A percentile compares a stretch with the other conserved stretches of the same genome.
These are phyloP conservation scores for Alces alces DNA, from an alignment of 2,113 vertebrate genomes.

Conservation along the genomic window DNA sequence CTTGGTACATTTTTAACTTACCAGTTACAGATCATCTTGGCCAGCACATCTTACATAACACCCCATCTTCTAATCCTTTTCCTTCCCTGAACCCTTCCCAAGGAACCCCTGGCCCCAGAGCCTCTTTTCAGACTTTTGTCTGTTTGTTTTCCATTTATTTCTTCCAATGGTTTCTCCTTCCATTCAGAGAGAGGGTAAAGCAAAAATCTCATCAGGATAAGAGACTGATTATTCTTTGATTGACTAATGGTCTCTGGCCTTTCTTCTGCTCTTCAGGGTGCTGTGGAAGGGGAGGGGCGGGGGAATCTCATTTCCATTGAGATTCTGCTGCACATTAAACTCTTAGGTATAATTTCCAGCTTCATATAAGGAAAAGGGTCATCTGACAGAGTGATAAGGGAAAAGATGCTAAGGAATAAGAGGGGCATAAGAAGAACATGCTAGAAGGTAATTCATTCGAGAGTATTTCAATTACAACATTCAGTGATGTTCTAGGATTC, in stretches of 20 bases:
- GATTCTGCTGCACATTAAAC: not conserved
- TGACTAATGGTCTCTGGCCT: not conserved
- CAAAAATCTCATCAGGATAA: not conserved
- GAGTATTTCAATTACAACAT: not conserved
- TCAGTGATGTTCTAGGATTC: not conserved
- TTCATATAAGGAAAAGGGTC: not conserved
- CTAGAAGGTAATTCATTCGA: not conserved
- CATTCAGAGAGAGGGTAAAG: not conserved
- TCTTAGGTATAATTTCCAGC: not conserved
- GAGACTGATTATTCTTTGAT: not conserved
- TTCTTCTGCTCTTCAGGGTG: not conserved
- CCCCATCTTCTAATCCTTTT: not conserved
- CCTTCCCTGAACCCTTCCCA: not conserved
- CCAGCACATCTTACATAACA: not conserved
- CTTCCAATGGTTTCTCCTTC: not conserved
- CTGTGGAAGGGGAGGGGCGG: not conserved
- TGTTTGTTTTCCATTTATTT: not conserved
- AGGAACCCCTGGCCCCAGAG: not conserved
- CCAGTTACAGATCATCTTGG: not conserved
- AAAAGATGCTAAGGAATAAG: not conserved
- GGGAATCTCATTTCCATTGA: not conserved
- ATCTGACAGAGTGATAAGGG: not conserved
- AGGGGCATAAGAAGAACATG: not conserved
- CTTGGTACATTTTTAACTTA: not conserved
- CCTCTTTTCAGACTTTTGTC: not conserved